A percentile compares a stretch with the other conserved stretches of the same genome.
phyloP scores from a whole-genome alignment of 2,888 invertebrate genomes.

The Shargacucullia verbasci region DNA sequence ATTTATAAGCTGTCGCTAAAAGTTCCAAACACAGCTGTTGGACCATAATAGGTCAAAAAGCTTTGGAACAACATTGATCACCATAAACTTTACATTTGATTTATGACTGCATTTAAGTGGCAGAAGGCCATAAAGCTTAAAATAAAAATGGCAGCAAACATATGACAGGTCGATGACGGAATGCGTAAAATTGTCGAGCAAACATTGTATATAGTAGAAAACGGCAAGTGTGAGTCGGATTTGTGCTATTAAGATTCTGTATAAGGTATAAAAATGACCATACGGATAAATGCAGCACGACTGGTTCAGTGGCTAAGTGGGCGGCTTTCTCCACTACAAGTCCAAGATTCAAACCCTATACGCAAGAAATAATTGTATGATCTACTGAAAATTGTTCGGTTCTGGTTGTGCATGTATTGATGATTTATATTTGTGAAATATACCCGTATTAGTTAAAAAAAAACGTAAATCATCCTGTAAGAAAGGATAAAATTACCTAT shows the following conservation, averaged over 20 bases:
- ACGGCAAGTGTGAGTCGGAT: constrained; percentile 24
- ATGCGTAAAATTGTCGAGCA: constrained; percentile 50
- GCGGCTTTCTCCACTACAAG: too few relatives aligned
- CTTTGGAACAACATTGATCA: constrained; percentile 52
- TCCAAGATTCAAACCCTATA: too few relatives aligned
- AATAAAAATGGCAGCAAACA: constrained; percentile 50
- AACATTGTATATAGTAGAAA: constrained; percentile 37
- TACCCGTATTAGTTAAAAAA: too few relatives aligned
- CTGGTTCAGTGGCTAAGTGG: too few relatives aligned
- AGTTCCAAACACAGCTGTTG: constrained; percentile 31
- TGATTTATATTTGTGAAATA: too few relatives aligned
- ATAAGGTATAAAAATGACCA: too few relatives aligned
- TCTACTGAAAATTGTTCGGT: too few relatives aligned
- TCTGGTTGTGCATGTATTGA: too few relatives aligned
- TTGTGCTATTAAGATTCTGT: constrained; percentile 1
- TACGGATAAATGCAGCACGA: too few relatives aligned
- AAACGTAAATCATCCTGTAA: too few relatives aligned
- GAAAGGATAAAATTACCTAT: too few relatives aligned
- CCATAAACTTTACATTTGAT: constrained; percentile 54
- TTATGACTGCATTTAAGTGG: constrained; percentile 54
- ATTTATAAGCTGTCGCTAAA: constrained; percentile 48
- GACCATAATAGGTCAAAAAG: constrained; percentile 44
- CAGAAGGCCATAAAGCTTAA: constrained; percentile 48
- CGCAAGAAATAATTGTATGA: too few relatives aligned
- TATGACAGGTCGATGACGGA: constrained; percentile 53